Evolutionary conservation across 2,888 invertebrate genomes (phyloP), one percentile per base, ranked within the genome.

Genomic region (Eupithecia exiguata): DNA sequence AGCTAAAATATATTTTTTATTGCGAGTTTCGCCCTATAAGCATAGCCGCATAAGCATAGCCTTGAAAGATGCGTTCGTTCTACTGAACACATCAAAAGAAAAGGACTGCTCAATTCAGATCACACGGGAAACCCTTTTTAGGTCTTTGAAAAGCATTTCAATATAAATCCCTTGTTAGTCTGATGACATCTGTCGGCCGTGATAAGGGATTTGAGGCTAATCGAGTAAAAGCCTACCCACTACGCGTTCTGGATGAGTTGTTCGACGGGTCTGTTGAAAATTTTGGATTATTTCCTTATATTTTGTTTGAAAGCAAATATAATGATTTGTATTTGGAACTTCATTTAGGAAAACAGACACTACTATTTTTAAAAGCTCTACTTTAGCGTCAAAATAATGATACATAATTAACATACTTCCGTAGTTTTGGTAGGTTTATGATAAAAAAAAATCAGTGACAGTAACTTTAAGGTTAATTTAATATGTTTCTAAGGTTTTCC

Each of bases 121-220:
- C 70, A 73, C 80, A 79, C 73, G 75, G 78, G 79, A 79, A 82
- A 81, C 70, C 69, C 49, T 76, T 84, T 87, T 85, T 84, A 82
- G 86, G 87, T 84, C 85, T 87, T 88, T 89, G 84, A 87, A 88
- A 88, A 86, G 86, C 86, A 88, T 89, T 90, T 88, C 89, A 89
- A 89, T 89, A 88, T 87, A 82, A 83, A 86, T 85, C 86, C 85
- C 83, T 86, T 84, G 83, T 84, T 84, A 84, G 84, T 87, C 84
- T 83, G 84, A 87, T 87, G 87, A 89, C 87, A 87, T 87, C 86
- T 88, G 87, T 88, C 87, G 88, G 86, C 38, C 38, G 40, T 66
- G 66, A 86, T 87, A 88, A 88, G 86, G 84, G 76, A 74, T 86
- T 79, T 79, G 79, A 83, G 80, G 78, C 81, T 81, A 62, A 36